Percentiles rank a stretch among this genome's conserved stretches.
These are phyloP conservation scores for Zosterops borbonicus DNA, from an alignment of 2,113 vertebrate species.

Conservation along the genomic window DNA sequence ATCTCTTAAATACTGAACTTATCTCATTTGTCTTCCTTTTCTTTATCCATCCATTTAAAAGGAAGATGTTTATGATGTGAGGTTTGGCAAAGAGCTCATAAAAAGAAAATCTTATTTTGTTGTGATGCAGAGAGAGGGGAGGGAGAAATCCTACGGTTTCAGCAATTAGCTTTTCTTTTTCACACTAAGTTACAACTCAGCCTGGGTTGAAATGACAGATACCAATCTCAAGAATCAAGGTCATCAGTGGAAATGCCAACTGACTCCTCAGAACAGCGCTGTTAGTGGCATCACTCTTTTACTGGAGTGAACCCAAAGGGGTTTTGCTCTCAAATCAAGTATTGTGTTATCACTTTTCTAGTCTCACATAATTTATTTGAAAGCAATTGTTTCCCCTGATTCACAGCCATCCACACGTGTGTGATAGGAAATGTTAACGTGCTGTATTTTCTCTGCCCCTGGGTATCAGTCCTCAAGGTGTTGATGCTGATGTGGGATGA, in stretches of 20 bases:
- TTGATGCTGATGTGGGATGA: neutral
- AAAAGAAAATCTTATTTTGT: neutral
- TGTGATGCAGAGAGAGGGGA: neutral
- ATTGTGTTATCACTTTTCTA: neutral
- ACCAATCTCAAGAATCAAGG: neutral
- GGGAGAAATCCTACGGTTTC: neutral
- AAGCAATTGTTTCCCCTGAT: neutral
- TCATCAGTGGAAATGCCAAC: neutral
- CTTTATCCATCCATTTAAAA: neutral
- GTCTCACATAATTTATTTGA: neutral
- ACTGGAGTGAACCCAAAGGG: neutral
- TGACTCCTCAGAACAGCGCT: neutral
- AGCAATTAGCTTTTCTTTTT: neutral
- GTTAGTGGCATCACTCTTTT: neutral
- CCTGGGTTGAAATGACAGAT: neutral
- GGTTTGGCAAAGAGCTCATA: neutral
- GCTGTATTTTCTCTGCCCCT: neutral
- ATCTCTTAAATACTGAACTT: neutral
- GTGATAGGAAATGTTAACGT: accelerated
- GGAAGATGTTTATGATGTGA: neutral
- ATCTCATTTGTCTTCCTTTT: neutral
- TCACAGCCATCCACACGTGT: neutral
- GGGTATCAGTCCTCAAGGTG: neutral
- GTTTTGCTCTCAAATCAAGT: neutral
- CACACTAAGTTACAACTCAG: neutral